phyloP scores from a whole-genome alignment of 2,113 vertebrate species.

The Cyphomyrus plagiostoma region DNA sequence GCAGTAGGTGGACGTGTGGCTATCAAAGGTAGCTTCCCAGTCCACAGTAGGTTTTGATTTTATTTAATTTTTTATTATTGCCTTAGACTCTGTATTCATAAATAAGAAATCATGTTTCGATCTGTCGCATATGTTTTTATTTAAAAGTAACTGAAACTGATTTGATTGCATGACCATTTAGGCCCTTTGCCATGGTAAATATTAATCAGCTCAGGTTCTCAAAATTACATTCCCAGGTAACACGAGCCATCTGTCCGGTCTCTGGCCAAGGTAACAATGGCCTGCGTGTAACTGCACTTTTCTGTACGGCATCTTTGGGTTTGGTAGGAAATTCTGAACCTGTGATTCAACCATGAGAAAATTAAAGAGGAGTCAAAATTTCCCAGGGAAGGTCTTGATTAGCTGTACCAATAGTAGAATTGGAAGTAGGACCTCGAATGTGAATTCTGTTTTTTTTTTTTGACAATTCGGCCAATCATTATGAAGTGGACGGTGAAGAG shows the following conservation, averaged over 20 bases:
- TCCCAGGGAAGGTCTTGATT: not conserved
- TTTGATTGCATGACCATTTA: not conserved
- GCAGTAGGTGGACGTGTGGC: not conserved
- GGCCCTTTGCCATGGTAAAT: not conserved
- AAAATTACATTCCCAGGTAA: not conserved
- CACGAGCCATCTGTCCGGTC: not conserved
- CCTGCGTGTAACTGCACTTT: not conserved
- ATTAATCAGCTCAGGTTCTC: not conserved
- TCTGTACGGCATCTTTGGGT: not conserved
- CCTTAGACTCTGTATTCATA: not conserved
- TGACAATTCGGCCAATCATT: not conserved
- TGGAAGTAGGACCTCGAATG: not conserved
- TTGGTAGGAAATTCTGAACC: not conserved
- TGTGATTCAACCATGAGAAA: not conserved
- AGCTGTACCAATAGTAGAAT: not conserved
- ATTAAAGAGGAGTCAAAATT: not conserved
- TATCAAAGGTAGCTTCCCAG: not conserved
- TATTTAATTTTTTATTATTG: not conserved
- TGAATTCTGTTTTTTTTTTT: not conserved
- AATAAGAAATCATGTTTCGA: not conserved
- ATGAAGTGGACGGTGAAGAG: not conserved
- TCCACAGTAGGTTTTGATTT: not conserved
- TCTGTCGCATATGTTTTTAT: not conserved
- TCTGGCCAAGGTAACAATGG: not conserved
- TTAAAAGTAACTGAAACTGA: constrained; percentile 1